phyloP scores from a whole-genome alignment of 2,888 invertebrate genomes.

The Erannis defoliaria region DNA sequence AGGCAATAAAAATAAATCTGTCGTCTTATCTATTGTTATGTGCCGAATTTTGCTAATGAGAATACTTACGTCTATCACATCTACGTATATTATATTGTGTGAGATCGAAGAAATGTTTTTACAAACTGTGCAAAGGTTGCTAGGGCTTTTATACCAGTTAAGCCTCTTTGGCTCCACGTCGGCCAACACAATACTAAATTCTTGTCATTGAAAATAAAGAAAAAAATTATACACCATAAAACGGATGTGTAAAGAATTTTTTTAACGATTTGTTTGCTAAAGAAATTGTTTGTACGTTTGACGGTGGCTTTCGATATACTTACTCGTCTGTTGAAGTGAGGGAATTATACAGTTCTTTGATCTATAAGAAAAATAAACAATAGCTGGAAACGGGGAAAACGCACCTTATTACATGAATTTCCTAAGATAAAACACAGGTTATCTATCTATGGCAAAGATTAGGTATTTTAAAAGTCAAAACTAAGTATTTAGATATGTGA shows the following conservation, averaged over 20 bases:
- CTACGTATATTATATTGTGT: slow-evolving; percentile 23
- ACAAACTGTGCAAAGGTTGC: slow-evolving; percentile 41
- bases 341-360: not conserved
- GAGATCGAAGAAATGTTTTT: slow-evolving; percentile 31
- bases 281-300: slow-evolving; percentile 27
- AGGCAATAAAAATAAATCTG: no score
- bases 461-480: no score
- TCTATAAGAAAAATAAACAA: not conserved
- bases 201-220: slow-evolving; percentile 31
- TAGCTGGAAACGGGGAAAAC: no score
- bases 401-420: no score
- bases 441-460: no score
- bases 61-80: slow-evolving; percentile 16
- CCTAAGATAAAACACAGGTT: no score
- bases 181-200: slow-evolving; percentile 40
- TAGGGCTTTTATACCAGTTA: slow-evolving; percentile 44
- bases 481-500: no score
- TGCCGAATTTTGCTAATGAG: slow-evolving; percentile 37
- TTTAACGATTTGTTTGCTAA: slow-evolving; percentile 28
- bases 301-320: slow-evolving; percentile 12
- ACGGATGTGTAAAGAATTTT: slow-evolving; percentile 38
- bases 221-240: slow-evolving; percentile 9
- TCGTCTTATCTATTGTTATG: slow-evolving; percentile 1
- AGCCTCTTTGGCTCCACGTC: slow-evolving; percentile 45
- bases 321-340: not conserved